Conservation (phyloP, 2,797 vertebrate species). For the Muscicapa striata region DNA sequence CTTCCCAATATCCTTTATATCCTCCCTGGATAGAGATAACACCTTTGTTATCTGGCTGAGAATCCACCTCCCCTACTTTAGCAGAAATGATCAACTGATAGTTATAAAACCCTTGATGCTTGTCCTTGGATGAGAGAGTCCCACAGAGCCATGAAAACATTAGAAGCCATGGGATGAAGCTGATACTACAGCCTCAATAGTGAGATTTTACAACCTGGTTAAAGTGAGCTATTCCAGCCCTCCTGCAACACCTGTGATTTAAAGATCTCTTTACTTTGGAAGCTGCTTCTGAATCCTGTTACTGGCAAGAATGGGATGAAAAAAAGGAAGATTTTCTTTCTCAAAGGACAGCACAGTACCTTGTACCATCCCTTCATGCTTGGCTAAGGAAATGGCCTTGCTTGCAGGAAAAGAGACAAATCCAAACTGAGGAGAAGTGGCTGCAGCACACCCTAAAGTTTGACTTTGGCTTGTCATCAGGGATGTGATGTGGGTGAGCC, state of each 20-base stretch:
- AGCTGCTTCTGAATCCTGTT: constrained; percentile 8
- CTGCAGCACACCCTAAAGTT: background rate
- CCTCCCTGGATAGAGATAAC: constrained; percentile 83
- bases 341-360: background rate
- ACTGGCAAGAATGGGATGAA: background rate
- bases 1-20: constrained; percentile 83
- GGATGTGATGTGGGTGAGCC: background rate
- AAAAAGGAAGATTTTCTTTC: background rate
- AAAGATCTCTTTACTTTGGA: constrained; percentile 42
- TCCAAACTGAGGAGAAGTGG: background rate
- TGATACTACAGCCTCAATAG: constrained; percentile 16
- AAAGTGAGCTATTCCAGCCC: constrained; percentile 66
- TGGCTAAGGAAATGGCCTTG: background rate
- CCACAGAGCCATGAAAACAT: constrained; percentile 64
- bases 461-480: background rate
- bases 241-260: constrained; percentile 60
- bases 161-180: constrained; percentile 53
- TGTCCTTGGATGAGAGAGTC: constrained; percentile 82
- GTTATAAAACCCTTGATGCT: constrained; percentile 80
- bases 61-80: constrained; percentile 85
- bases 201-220: constrained; percentile 72
- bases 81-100: constrained; percentile 87
- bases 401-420: background rate
- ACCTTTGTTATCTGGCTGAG: constrained; percentile 84
- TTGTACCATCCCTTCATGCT: background rate